These are phyloP conservation scores for Heliothis virescens DNA, from an alignment of 1,140 invertebrate species.

Conservation along the genomic window DNA sequence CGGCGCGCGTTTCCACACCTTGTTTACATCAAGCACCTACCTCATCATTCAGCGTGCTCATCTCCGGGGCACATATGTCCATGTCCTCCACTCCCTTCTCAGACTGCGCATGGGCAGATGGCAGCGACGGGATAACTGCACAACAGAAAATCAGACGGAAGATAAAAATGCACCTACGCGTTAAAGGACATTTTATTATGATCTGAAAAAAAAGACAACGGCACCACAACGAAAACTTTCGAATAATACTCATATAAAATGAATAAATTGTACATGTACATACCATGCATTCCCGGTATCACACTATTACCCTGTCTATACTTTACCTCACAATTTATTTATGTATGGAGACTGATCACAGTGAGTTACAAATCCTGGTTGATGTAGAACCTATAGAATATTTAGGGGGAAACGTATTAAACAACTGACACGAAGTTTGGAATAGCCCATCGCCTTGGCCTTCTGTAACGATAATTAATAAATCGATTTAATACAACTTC, in stretches of 20 bases:
- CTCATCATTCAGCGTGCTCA: slow-evolving; percentile 59
- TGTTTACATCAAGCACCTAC: slow-evolving; percentile 39
- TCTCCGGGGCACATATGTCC: slow-evolving; percentile 61
- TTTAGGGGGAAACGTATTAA: slow-evolving; percentile 52
- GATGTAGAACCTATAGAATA: slow-evolving; percentile 51
- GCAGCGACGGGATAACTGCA: slow-evolving; percentile 62
- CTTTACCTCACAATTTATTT: slow-evolving; percentile 53
- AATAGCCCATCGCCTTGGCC: slow-evolving; percentile 54
- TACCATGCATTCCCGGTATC: slow-evolving; percentile 49
- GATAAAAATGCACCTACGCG: slow-evolving; percentile 64
- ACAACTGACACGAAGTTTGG: slow-evolving; percentile 54
- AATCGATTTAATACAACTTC: slow-evolving; percentile 56
- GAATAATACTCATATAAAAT: slow-evolving; percentile 33
- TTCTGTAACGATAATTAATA: slow-evolving; percentile 73
- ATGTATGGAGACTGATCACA: neutral
- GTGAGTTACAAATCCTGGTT: slow-evolving; percentile 8
- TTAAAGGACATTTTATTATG: slow-evolving; percentile 45
- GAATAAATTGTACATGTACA: slow-evolving; percentile 47
- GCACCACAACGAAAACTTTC: slow-evolving; percentile 34
- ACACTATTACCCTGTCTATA: slow-evolving; percentile 45
- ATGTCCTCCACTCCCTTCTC: slow-evolving; percentile 66
- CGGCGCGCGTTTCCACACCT: too few species aligned
- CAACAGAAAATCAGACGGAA: slow-evolving; percentile 65
- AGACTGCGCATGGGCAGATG: slow-evolving; percentile 49
- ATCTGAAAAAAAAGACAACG: slow-evolving; percentile 62